These are phyloP conservation scores for Toxotes chatareus DNA, from an alignment of 2,113 vertebrate species.

Conservation along the genomic window DNA sequence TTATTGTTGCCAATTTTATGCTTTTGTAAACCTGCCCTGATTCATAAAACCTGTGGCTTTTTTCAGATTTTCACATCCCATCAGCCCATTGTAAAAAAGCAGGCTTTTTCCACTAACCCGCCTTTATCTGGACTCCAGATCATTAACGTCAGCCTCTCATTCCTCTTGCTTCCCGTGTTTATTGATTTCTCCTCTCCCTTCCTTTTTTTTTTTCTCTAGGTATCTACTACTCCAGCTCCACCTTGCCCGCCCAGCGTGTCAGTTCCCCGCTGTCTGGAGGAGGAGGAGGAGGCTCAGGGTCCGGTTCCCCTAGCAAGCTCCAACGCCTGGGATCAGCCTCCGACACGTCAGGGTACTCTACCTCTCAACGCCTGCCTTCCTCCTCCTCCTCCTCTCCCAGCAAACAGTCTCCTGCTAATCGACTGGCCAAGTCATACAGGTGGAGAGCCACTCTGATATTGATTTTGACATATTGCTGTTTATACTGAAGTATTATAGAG, in stretches of 20 bases:
- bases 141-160: not conserved
- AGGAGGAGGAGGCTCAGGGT: conserved; percentile 80
- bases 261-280: conserved; percentile 91
- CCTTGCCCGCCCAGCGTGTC: conserved; percentile 93
- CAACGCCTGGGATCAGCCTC: conserved; percentile 91
- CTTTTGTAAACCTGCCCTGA: not conserved
- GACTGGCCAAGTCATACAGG: conserved; percentile 98
- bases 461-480: conserved; percentile 25
- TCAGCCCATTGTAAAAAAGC: not conserved
- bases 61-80: not conserved
- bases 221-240: conserved; percentile 95
- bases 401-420: conserved; percentile 91
- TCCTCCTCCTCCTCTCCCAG: conserved; percentile 91
- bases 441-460: conserved; percentile 70
- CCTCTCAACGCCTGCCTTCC: conserved; percentile 87
- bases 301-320: conserved; percentile 93
- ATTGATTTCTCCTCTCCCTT: conserved; percentile 54
- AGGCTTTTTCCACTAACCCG: not conserved
- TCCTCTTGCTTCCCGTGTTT: not conserved
- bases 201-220: conserved; percentile 65
- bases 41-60: not conserved
- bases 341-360: conserved; percentile 87
- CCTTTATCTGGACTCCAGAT: not conserved
- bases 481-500: conserved; percentile 12
- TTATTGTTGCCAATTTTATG: not conserved